These are phyloP conservation scores for Achatina immaculata DNA, from an alignment of 1,140 invertebrate species.

Conservation along the genomic window DNA sequence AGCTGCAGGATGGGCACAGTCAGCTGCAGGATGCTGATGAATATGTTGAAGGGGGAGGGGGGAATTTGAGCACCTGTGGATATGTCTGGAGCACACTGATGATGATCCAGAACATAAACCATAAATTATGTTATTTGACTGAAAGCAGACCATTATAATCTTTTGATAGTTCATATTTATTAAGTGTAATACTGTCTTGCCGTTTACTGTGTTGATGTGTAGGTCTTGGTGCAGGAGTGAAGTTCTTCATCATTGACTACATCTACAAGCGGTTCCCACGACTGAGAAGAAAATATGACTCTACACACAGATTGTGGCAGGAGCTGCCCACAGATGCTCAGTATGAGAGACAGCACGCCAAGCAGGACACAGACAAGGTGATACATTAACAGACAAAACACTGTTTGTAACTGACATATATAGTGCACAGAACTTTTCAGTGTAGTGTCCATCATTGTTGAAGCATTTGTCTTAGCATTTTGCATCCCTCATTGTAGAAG, in stretches of 20 bases:
- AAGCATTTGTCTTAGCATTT: too few relatives aligned
- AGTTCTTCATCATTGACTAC: conserved; percentile 71
- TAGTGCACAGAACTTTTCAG: too few relatives aligned
- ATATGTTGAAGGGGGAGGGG: too few relatives aligned
- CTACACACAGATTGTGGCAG: conserved; percentile 67
- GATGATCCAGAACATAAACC: background rate
- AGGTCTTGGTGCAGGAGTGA: conserved; percentile 67
- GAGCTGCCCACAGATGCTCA: conserved; percentile 70
- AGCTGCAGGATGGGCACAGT: too few relatives aligned
- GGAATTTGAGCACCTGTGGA: too few relatives aligned
- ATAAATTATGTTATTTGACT: background rate
- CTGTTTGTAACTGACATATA: too few relatives aligned
- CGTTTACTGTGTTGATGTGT: background rate
- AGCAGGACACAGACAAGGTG: conserved; percentile 65
- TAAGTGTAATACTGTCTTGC: background rate
- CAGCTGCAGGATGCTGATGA: too few relatives aligned
- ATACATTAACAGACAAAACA: too few relatives aligned
- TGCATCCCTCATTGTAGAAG: too few relatives aligned
- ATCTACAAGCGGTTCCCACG: conserved; percentile 70
- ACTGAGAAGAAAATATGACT: conserved; percentile 70
- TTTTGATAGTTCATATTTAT: background rate
- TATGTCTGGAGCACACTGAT: background rate
- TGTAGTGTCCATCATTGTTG: too few relatives aligned
- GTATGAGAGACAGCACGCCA: conserved; percentile 60
- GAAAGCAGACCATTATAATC: background rate